Evolutionary conservation across 2,888 invertebrate genomes (phyloP).

Genomic region (Spicauda simplicius): DNA sequence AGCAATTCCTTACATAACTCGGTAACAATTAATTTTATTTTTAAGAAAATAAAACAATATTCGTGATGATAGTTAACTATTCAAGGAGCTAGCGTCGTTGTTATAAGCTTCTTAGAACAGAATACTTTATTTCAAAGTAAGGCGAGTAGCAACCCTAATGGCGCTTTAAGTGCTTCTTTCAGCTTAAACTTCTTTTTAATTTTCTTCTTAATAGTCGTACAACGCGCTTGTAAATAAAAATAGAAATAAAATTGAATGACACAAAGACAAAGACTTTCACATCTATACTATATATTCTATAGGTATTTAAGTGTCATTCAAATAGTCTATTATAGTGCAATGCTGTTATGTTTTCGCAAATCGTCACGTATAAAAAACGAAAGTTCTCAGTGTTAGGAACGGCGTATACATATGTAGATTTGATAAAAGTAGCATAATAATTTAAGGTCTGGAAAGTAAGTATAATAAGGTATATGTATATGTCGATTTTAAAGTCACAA

Average conservation of each 20-base stretch:
- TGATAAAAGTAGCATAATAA: too few relatives aligned
- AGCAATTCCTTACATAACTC: background rate
- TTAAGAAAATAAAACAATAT: conserved; percentile 3
- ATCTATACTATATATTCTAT: too few relatives aligned
- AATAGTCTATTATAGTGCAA: background rate
- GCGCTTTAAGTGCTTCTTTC: conserved; percentile 15
- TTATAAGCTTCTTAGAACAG: conserved; percentile 18
- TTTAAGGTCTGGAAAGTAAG: too few relatives aligned
- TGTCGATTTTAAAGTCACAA: too few relatives aligned
- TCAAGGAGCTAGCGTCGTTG: conserved; percentile 6
- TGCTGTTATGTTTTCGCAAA: background rate
- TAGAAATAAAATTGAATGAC: background rate
- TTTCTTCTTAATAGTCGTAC: conserved; percentile 3
- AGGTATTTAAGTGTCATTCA: background rate
- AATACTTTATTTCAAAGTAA: conserved; percentile 5
- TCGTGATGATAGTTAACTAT: conserved; percentile 1
- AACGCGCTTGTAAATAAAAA: conserved; percentile 7
- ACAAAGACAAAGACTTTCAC: background rate
- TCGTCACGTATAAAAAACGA: too few relatives aligned
- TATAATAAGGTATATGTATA: too few relatives aligned
- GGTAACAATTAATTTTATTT: background rate
- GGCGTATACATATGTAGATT: too few relatives aligned
- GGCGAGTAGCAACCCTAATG: conserved; percentile 15
- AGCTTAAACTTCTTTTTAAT: conserved; percentile 23
- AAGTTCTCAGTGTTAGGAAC: too few relatives aligned